Base-by-base conservation (phyloP, 2,888 invertebrate species). In the Andrena flavipes region DNA sequence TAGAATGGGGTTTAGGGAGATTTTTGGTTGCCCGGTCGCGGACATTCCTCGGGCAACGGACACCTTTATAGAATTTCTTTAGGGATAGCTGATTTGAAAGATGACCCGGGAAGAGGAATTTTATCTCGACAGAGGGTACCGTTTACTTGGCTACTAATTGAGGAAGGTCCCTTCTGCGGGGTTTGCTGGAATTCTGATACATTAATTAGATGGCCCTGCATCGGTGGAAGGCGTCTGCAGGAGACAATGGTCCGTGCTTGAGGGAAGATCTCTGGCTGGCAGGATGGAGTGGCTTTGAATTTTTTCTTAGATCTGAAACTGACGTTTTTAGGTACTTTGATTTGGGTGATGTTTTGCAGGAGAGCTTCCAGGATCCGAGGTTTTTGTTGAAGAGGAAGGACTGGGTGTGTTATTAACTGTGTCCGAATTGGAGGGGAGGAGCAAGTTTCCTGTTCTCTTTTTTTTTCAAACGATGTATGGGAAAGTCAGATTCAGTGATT, bases 151-250 rank as follows among this genome's bases (percentile, higher is more conserved):
- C 67, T 33, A 33, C 3, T 23, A 33, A 68, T 30, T 20, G 51
- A 5, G 20, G 6, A 30, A 13, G n/a, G 6, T 33, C 16, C 51
- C 67, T 3, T 13, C n/a, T 29, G 33, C 7, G 13, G 54, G 54
- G 33, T 33, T 54, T 42, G 33, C 42, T 33, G 23, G 72, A 72
- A 63, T 72, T 7, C 51, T 51, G 73, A 73, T 29, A 48, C 56
- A 42, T 73, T 65, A 65, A 73, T 73, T 73, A 72, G 51, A 26
- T 51, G 72, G 10, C 30, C 56, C 48, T 20, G 20, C 65, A 2
- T 48, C 7, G n/a, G 7, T 56, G 16, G 16, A 8, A 20, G 54
- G 16, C 33, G 54, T 56, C 56, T 65, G 56, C 56, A 23, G 13
- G 16, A 48, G 30, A 73, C 64, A 59, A 65, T 65, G 56, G 65